phyloP scores from a whole-genome alignment of 2,797 vertebrate species.

The Labeo calbasu region DNA sequence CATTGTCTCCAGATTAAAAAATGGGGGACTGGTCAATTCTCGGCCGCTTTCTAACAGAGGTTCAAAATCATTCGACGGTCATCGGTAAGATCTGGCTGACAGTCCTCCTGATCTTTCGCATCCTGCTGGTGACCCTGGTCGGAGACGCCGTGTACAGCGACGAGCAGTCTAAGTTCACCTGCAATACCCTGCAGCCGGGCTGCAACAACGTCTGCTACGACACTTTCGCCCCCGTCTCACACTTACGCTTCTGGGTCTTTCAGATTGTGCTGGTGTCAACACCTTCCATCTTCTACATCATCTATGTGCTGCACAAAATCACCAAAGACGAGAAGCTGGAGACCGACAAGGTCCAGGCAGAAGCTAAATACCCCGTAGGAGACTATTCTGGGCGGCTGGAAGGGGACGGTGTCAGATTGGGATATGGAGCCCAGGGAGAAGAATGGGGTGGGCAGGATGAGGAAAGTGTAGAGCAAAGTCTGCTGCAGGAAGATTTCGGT shows the following conservation, averaged over 20 bases:
- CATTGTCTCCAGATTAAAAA: conserved; percentile 53
- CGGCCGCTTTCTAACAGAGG: conserved; percentile 74
- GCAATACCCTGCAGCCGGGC: conserved; percentile 85
- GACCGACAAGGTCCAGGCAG: conserved; percentile 26
- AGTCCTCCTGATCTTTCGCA: conserved; percentile 76
- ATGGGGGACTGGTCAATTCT: conserved; percentile 79
- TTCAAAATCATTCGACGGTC: conserved; percentile 77
- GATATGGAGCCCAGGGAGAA: conserved; percentile 39
- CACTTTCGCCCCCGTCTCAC: conserved; percentile 81
- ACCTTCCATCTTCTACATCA: conserved; percentile 75
- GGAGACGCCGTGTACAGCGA: conserved; percentile 84
- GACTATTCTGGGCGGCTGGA: background rate
- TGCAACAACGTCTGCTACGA: conserved; percentile 86
- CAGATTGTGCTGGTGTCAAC: conserved; percentile 78
- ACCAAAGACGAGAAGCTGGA: conserved; percentile 59
- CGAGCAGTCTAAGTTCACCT: conserved; percentile 82
- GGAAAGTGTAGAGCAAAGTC: conserved; percentile 52
- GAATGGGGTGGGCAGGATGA: conserved; percentile 45
- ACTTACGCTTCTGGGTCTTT: conserved; percentile 83
- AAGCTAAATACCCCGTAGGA: background rate
- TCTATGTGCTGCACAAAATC: conserved; percentile 76
- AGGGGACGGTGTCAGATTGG: background rate
- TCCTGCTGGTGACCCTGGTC: conserved; percentile 76
- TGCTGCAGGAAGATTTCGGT: conserved; percentile 51
- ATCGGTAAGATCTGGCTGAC: conserved; percentile 79